Conservation (phyloP, 2,888 invertebrate species). For the Rhorus exstirpatorius region DNA sequence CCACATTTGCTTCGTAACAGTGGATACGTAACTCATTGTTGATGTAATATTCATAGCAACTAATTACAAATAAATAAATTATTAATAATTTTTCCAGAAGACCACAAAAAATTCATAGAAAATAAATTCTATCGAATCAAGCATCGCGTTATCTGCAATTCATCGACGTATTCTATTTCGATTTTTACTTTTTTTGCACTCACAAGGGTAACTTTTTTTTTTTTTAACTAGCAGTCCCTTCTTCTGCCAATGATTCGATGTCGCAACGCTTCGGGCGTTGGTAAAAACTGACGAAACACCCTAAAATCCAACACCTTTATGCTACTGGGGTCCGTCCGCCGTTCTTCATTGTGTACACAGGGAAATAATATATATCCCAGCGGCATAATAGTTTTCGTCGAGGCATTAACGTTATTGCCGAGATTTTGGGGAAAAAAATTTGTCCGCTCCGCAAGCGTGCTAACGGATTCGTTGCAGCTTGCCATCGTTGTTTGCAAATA, state of each 20-base stretch:
- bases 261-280: conserved; percentile 23
- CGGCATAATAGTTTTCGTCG: conserved; percentile 81
- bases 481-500: conserved; percentile 85
- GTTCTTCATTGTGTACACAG: conserved; percentile 78
- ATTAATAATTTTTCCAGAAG: neutral
- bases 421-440: conserved; percentile 84
- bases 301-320: conserved; percentile 82
- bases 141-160: neutral
- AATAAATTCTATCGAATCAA: neutral
- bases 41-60: neutral
- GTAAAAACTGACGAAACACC: conserved; percentile 78
- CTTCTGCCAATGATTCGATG: conserved; percentile 26
- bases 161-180: conserved; percentile 2
- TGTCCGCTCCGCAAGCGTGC: conserved; percentile 75
- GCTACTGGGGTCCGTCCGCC: conserved; percentile 77
- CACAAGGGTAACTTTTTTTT: conserved; percentile 28
- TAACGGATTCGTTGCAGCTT: conserved; percentile 86
- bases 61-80: neutral
- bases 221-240: conserved; percentile 8
- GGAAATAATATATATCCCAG: conserved; percentile 81
- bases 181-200: conserved; percentile 33
- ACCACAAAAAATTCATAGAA: neutral
- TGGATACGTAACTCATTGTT: neutral
- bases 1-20: too few relatives aligned
- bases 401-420: conserved; percentile 84